Evolutionary conservation across 2,113 vertebrate genomes (phyloP).

Genomic region (Lynx canadensis): DNA sequence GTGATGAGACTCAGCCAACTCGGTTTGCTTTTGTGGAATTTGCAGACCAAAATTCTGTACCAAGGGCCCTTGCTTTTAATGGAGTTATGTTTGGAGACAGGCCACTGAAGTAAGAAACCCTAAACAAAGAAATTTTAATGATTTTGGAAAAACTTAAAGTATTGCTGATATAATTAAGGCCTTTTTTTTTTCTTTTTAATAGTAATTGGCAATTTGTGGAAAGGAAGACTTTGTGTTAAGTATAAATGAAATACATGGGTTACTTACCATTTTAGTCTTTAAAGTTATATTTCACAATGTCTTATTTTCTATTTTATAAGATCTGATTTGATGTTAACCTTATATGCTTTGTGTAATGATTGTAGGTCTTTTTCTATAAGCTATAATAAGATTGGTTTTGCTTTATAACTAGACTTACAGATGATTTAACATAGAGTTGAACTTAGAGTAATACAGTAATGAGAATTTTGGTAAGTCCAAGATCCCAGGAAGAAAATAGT

Average conservation of each 20-base stretch:
- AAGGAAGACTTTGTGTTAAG: conserved; percentile 74
- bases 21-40: conserved; percentile 98
- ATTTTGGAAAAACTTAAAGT: conserved; percentile 58
- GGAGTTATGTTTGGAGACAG: conserved; percentile 99
- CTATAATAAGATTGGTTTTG: conserved; percentile 37
- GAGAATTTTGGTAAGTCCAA: conserved; percentile 47
- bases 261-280: conserved; percentile 45
- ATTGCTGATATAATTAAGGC: conserved; percentile 59
- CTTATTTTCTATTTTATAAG: conserved; percentile 52
- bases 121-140: conserved; percentile 77
- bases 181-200: conserved; percentile 56
- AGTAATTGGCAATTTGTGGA: conserved; percentile 73
- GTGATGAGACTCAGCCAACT: conserved; percentile 97
- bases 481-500: conserved; percentile 34
- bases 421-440: background rate
- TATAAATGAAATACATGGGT: conserved; percentile 60
- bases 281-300: conserved; percentile 31
- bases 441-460: background rate
- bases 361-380: background rate
- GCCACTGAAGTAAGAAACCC: conserved; percentile 93
- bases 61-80: conserved; percentile 96
- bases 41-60: conserved; percentile 95
- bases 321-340: conserved; percentile 25
- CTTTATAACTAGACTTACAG: background rate
- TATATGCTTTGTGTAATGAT: background rate